Evolutionary conservation across 2,113 vertebrate genomes (phyloP).

Genomic region (Prunella fulvescens): DNA sequence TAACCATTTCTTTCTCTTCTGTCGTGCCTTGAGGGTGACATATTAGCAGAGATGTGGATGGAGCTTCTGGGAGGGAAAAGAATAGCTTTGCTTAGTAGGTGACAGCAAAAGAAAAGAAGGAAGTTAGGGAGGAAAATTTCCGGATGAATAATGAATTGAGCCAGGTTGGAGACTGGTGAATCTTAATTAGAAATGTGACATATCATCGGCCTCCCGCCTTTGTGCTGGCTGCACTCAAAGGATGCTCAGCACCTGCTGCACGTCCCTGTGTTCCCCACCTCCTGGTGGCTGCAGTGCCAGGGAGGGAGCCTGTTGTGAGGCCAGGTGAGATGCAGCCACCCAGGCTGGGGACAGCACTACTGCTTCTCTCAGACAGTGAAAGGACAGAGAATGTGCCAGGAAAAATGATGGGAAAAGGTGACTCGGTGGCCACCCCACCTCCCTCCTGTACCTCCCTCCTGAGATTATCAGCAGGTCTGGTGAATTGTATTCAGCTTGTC

Average conservation of each 20-base stretch:
- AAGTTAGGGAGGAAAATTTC: background rate
- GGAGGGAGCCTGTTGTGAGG: background rate
- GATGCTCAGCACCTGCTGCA: background rate
- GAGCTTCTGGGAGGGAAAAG: background rate
- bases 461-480: background rate
- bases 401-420: background rate
- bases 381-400: background rate
- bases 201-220: accelerated
- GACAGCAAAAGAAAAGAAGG: background rate
- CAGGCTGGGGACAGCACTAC: background rate
- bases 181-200: background rate
- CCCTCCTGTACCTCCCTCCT: background rate
- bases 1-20: background rate
- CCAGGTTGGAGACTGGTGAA: background rate
- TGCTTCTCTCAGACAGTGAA: background rate
- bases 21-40: background rate
- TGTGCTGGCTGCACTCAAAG: background rate
- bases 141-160: slow-evolving; percentile 23
- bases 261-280: background rate
- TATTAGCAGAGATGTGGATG: background rate
- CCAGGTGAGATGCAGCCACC: background rate
- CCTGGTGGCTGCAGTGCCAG: background rate
- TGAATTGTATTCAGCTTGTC: background rate
- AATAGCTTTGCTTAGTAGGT: background rate
- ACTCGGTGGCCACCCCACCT: background rate